Conservation (phyloP, 2,113 vertebrate species). For the Phaethon lepturus region DNA sequence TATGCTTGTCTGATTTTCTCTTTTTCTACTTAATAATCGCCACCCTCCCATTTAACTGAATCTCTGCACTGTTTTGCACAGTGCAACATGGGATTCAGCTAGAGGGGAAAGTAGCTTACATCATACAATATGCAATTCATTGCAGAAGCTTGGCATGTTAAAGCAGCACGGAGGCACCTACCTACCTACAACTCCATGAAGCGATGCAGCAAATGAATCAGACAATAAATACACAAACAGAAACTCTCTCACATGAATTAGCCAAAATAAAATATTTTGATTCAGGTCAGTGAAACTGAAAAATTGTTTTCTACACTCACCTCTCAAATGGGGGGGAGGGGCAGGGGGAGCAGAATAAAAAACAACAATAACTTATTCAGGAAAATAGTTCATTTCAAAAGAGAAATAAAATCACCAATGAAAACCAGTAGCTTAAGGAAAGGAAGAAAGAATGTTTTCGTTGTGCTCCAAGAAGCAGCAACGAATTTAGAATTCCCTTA, state of each 20-base stretch:
- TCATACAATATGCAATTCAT: neutral
- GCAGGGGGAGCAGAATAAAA: neutral
- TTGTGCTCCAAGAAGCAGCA: neutral
- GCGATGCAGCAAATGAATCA: neutral
- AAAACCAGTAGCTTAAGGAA: neutral
- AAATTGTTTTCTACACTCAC: neutral
- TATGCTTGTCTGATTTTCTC: neutral
- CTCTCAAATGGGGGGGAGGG: neutral
- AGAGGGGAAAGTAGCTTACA: neutral
- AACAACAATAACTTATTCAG: neutral
- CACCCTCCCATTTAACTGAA: neutral
- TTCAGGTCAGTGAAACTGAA: neutral
- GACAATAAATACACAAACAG: neutral
- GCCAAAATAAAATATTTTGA: neutral
- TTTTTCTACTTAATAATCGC: neutral
- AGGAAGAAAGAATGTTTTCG: neutral
- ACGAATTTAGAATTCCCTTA: neutral
- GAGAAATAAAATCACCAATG: neutral
- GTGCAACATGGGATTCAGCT: neutral
- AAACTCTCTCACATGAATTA: neutral
- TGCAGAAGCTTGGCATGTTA: neutral
- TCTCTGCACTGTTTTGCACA: neutral
- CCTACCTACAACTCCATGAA: neutral
- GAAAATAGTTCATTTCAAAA: neutral
- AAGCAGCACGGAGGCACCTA: neutral